Evolutionary conservation across 1,140 invertebrate species (phyloP).

Genomic region (Cotesia chilonis): DNA sequence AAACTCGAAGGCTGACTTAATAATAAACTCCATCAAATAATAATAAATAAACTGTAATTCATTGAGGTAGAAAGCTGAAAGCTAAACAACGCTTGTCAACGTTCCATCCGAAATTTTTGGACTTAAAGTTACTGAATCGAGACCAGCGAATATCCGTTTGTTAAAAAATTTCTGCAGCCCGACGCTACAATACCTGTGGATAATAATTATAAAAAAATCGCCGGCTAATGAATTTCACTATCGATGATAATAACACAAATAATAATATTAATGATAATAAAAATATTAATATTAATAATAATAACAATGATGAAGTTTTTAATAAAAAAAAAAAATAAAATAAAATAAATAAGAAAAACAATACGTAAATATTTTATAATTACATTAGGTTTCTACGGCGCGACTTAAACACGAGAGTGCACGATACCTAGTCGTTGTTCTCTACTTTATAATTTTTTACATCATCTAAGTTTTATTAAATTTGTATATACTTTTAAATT

Average conservation of each 20-base stretch:
- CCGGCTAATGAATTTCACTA: too few species aligned
- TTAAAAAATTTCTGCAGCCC: too few species aligned
- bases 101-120: constrained; percentile 43
- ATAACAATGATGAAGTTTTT: not conserved
- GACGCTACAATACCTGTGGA: too few species aligned
- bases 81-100: constrained; percentile 29
- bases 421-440: constrained; percentile 43
- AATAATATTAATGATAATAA: not conserved
- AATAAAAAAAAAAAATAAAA: not conserved
- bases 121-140: constrained; percentile 29
- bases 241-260: too few species aligned
- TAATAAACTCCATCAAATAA: constrained; percentile 36
- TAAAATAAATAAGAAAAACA: constrained; percentile 27
- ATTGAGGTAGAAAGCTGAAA: constrained; percentile 22
- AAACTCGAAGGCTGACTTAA: constrained; percentile 49
- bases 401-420: constrained; percentile 58
- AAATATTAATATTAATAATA: not conserved
- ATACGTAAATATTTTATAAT: constrained; percentile 51
- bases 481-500: constrained; percentile 10
- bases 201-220: too few species aligned
- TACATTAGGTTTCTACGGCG: constrained; percentile 44
- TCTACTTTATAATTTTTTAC: constrained; percentile 29
- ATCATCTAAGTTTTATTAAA: not conserved
- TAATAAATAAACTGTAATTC: constrained; percentile 34
- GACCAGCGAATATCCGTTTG: constrained; percentile 1